Evolutionary conservation across 2,113 vertebrate genomes (phyloP).

Genomic region (Mirounga angustirostris): DNA sequence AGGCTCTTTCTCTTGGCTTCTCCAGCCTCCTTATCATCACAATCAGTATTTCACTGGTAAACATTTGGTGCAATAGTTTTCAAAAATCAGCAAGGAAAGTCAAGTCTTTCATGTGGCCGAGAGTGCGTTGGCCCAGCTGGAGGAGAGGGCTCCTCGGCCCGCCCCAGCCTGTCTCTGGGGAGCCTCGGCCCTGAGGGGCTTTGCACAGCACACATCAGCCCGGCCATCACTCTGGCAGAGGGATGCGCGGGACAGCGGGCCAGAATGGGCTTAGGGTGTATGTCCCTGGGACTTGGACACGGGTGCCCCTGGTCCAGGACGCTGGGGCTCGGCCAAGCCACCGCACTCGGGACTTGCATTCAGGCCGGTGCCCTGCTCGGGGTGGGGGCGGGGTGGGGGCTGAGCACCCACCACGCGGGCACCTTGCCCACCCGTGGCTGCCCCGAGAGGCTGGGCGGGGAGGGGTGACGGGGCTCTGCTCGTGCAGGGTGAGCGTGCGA

Average conservation of each 20-base stretch:
- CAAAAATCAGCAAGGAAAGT: background rate
- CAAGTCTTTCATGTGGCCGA: background rate
- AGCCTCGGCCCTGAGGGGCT: background rate
- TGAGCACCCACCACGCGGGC: rapidly evolving
- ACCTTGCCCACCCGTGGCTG: background rate
- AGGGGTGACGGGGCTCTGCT: too few relatives aligned
- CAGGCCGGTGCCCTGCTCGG: background rate
- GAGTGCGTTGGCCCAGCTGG: background rate
- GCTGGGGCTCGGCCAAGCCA: background rate
- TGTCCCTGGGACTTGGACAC: rapidly evolving
- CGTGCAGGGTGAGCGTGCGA: rapidly evolving
- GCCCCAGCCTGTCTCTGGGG: rapidly evolving
- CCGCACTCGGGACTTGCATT: rapidly evolving
- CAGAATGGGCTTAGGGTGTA: background rate
- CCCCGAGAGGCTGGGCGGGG: rapidly evolving
- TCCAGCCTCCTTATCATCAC: slow-evolving; percentile 77
- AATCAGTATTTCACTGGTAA: slow-evolving; percentile 66
- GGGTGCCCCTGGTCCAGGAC: background rate
- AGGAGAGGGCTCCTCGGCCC: too few relatives aligned
- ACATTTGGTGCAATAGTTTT: background rate
- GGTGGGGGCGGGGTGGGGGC: background rate
- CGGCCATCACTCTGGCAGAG: background rate
- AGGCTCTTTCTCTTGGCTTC: slow-evolving; percentile 48
- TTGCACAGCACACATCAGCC: slow-evolving; percentile 10
- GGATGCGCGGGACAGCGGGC: slow-evolving; percentile 37